A percentile compares a stretch with the other conserved stretches of the same genome.
Evolutionary conservation across 1,140 invertebrate genomes (phyloP).

Genomic region (Heliconius congener): DNA sequence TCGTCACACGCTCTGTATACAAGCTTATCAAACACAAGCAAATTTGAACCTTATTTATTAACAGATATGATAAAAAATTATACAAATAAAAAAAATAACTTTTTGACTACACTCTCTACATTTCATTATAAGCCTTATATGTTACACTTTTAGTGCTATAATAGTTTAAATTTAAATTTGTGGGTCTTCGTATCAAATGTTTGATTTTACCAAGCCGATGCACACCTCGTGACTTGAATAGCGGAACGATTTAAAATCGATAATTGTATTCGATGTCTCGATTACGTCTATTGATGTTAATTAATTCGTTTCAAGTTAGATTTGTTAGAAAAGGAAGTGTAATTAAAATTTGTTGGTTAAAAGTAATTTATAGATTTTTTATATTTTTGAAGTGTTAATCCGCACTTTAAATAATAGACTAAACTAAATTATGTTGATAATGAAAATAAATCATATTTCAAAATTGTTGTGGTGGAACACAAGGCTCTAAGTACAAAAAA

Average conservation of each 20-base stretch:
- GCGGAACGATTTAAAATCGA: slow-evolving; percentile 46
- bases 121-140: slow-evolving; percentile 11
- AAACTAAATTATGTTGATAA: too few species aligned
- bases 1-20: slow-evolving; percentile 35
- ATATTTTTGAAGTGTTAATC: neutral
- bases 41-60: slow-evolving; percentile 4
- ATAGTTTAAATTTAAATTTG: neutral
- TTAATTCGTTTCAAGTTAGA: slow-evolving; percentile 23
- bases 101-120: neutral
- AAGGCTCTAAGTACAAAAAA: too few species aligned
- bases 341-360: neutral
- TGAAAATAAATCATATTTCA: too few species aligned
- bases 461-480: too few species aligned
- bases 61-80: neutral
- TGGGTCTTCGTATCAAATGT: slow-evolving; percentile 32
- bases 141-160: slow-evolving; percentile 6
- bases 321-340: neutral
- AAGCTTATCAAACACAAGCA: neutral
- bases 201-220: slow-evolving; percentile 39
- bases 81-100: neutral
- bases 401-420: too few species aligned
- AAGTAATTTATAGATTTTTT: neutral
- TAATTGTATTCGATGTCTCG: slow-evolving; percentile 42
- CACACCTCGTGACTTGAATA: slow-evolving; percentile 40
- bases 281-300: slow-evolving; percentile 31